phyloP scores from a whole-genome alignment of 23 tunicate species.

The Ciona savignyi region DNA sequence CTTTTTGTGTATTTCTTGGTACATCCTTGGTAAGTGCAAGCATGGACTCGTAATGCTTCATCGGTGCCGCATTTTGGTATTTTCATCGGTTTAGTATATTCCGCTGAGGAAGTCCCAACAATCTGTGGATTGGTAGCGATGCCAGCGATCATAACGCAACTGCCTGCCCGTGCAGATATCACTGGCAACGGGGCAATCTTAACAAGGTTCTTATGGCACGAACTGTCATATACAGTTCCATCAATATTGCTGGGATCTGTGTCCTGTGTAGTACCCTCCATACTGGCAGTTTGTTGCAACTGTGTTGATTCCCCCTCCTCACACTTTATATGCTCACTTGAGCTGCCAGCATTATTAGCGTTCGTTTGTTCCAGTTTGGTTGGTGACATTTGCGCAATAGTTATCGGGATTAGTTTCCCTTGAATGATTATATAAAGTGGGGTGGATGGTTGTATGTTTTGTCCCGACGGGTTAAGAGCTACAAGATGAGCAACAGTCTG shows the following conservation, averaged over 20 bases:
- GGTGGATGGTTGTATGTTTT: conserved; percentile 2
- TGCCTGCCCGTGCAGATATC: conserved; percentile 45
- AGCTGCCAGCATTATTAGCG: neutral
- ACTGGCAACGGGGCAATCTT: conserved; percentile 81
- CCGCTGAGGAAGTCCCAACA: neutral
- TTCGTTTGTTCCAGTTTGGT: neutral
- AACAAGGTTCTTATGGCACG: conserved; percentile 36
- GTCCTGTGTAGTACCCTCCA: neutral
- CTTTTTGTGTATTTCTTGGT: conserved; percentile 84
- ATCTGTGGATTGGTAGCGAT: conserved; percentile 34
- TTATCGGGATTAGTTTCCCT: conserved; percentile 68
- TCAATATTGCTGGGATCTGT: neutral
- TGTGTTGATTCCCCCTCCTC: neutral
- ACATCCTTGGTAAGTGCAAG: conserved; percentile 63
- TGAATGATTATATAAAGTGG: conserved; percentile 59
- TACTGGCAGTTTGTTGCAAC: neutral
- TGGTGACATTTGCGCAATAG: conserved; percentile 57
- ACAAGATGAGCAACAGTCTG: conserved; percentile 57
- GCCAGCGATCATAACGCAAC: conserved; percentile 83
- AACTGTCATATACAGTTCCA: too few relatives aligned
- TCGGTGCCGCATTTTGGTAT: conserved; percentile 3
- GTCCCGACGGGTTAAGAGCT: conserved; percentile 32
- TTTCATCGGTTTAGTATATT: neutral
- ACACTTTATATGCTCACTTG: neutral
- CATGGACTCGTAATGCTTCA: conserved; percentile 68